Percentiles rank a stretch among this genome's conserved stretches.
Evolutionary conservation across 2,888 invertebrate genomes (phyloP).

Genomic region (Pachydiplax longipennis): DNA sequence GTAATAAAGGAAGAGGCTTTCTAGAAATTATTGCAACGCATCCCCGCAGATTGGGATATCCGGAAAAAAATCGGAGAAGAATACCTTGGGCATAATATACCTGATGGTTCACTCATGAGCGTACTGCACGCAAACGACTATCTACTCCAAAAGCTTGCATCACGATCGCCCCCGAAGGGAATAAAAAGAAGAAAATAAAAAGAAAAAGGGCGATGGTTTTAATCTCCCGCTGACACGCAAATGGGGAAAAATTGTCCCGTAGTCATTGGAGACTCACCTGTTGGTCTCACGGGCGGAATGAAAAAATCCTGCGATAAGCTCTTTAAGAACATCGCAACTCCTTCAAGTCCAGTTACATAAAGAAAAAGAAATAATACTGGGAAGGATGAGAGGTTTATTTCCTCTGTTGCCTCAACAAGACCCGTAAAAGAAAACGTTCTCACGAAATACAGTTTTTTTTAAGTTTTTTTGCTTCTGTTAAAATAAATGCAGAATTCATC

Average conservation of each 20-base stretch:
- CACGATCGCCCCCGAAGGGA: not conserved
- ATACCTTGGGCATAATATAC: not conserved
- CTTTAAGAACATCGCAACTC: not conserved
- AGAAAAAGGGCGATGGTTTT: not conserved
- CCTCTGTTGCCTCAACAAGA: too few relatives aligned
- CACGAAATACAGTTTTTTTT: too few relatives aligned
- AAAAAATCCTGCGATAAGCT: not conserved
- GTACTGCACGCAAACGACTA: not conserved
- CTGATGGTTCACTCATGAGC: not conserved
- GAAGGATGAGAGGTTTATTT: too few relatives aligned
- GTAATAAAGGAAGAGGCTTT: not conserved
- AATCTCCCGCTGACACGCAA: conserved; percentile 2
- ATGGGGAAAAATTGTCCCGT: not conserved
- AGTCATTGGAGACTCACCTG: conserved; percentile 14
- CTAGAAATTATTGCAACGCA: not conserved
- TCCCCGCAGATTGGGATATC: not conserved
- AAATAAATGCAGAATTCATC: too few relatives aligned
- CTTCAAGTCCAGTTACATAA: not conserved
- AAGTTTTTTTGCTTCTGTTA: too few relatives aligned
- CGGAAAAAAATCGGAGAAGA: not conserved
- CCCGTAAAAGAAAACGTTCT: too few relatives aligned
- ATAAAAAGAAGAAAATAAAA: not conserved
- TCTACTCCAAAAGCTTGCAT: not conserved
- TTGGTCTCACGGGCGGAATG: conserved; percentile 13
- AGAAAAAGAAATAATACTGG: too few relatives aligned